Percentiles rank a stretch among this genome's conserved stretches.
phyloP scores from a whole-genome alignment of 2,797 vertebrate genomes.

The Sarcophilus harrisii region DNA sequence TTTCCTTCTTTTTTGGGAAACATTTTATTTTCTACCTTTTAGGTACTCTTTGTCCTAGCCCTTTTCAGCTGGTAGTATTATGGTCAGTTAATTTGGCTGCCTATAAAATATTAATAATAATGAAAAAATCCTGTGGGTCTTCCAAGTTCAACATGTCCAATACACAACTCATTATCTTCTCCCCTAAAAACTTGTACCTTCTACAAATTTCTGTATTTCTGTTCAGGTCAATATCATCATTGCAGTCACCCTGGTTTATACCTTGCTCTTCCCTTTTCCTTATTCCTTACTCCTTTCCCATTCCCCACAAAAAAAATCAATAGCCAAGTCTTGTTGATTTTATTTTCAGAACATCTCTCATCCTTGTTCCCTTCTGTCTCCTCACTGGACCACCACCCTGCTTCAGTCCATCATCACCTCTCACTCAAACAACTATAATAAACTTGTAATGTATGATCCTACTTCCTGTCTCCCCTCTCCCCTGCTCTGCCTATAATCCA shows the following conservation, averaged over 20 bases:
- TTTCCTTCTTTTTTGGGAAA: background rate
- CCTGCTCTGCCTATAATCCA: background rate
- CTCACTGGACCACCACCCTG: background rate
- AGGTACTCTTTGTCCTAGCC: background rate
- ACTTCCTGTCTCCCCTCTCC: background rate
- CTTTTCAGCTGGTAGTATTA: background rate
- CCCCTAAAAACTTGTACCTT: background rate
- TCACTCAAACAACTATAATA: background rate
- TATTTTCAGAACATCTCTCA: background rate
- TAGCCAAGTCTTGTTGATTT: background rate
- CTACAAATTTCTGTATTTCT: background rate
- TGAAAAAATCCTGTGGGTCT: background rate
- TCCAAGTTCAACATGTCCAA: background rate
- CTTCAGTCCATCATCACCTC: background rate
- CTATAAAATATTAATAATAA: background rate
- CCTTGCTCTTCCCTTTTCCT: background rate
- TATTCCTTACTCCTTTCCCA: background rate
- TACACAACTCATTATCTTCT: background rate
- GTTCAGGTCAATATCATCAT: background rate
- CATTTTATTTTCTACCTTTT: background rate
- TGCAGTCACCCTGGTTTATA: background rate
- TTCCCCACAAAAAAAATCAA: background rate
- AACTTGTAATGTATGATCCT: background rate
- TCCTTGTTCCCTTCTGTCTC: background rate
- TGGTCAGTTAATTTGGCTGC: background rate